phyloP scores from a whole-genome alignment of 1,140 invertebrate species.

The Chrysopa pallens region DNA sequence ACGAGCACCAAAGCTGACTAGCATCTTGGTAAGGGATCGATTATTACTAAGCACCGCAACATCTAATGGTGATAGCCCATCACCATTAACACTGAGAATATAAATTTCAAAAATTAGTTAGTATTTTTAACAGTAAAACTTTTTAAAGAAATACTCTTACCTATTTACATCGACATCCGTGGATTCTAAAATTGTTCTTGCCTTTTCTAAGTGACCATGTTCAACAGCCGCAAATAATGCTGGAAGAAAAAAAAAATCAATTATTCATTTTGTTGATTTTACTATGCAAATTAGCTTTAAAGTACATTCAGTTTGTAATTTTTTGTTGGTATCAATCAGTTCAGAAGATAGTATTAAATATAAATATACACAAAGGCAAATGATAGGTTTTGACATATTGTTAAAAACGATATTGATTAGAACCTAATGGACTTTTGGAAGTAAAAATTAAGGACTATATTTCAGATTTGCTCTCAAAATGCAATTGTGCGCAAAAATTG shows the following conservation, averaged over 20 bases:
- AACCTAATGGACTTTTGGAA: too few species aligned
- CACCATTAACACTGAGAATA: conserved; percentile 53
- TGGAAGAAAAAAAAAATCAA: conserved; percentile 27
- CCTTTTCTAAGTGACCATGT: conserved; percentile 80
- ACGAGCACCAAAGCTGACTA: conserved; percentile 71
- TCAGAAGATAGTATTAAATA: too few species aligned
- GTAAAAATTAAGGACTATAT: too few species aligned
- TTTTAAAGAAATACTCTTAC: conserved; percentile 28
- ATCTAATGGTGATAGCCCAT: conserved; percentile 76
- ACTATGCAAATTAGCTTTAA: too few species aligned
- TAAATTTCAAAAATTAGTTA: conserved; percentile 9
- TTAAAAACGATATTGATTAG: too few species aligned
- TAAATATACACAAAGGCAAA: too few species aligned
- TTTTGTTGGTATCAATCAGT: too few species aligned
- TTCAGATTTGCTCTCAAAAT: too few species aligned
- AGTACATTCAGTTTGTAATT: too few species aligned
- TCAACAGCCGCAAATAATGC: conserved; percentile 84
- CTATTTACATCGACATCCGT: conserved; percentile 84
- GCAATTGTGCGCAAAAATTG: too few species aligned
- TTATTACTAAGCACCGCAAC: conserved; percentile 81
- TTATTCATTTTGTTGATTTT: background rate
- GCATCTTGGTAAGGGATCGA: conserved; percentile 66
- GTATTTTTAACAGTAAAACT: background rate
- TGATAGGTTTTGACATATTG: too few species aligned
- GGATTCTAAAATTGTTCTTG: conserved; percentile 71